phyloP scores from a whole-genome alignment of 2,888 invertebrate genomes.

The Dexiosoma caninum region DNA sequence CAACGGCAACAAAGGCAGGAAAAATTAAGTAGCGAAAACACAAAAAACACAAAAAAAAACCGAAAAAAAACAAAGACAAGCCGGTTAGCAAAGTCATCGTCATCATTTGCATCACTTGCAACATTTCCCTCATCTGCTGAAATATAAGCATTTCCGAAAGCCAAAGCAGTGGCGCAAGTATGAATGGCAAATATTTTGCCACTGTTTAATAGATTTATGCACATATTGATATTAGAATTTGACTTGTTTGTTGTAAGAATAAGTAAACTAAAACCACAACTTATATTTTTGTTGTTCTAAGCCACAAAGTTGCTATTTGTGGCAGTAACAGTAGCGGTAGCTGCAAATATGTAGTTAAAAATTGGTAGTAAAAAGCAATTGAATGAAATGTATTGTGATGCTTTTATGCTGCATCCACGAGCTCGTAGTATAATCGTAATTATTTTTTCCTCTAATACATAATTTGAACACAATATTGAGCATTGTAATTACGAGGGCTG shows the following conservation, averaged over 20 bases:
- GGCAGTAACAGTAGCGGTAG: constrained; percentile 45
- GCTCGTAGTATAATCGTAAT: not conserved
- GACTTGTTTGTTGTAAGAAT: constrained; percentile 16
- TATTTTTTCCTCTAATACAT: constrained; percentile 6
- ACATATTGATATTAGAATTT: constrained; percentile 48
- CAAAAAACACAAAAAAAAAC: too few relatives aligned
- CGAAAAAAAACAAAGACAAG: constrained; percentile 54
- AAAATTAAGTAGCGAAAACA: constrained; percentile 33
- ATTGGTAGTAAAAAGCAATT: constrained; percentile 41
- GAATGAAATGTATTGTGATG: constrained; percentile 46
- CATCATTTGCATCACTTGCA: constrained; percentile 38
- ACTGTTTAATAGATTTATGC: constrained; percentile 53
- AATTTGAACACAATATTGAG: constrained; percentile 5
- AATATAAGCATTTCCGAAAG: constrained; percentile 9
- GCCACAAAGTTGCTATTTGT: constrained; percentile 56
- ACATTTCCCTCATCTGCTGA: constrained; percentile 29
- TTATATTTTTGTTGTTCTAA: constrained; percentile 10
- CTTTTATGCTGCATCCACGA: constrained; percentile 5
- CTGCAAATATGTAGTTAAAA: constrained; percentile 2
- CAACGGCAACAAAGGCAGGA: constrained; percentile 26
- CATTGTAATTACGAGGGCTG: constrained; percentile 13
- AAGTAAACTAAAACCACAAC: constrained; percentile 42
- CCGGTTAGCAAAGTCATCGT: constrained; percentile 60
- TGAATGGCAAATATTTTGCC: constrained; percentile 39
- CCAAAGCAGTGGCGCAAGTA: constrained; percentile 40